These are phyloP conservation scores for Ammodytes marinus DNA, from an alignment of 2,113 vertebrate species.

Conservation along the genomic window DNA sequence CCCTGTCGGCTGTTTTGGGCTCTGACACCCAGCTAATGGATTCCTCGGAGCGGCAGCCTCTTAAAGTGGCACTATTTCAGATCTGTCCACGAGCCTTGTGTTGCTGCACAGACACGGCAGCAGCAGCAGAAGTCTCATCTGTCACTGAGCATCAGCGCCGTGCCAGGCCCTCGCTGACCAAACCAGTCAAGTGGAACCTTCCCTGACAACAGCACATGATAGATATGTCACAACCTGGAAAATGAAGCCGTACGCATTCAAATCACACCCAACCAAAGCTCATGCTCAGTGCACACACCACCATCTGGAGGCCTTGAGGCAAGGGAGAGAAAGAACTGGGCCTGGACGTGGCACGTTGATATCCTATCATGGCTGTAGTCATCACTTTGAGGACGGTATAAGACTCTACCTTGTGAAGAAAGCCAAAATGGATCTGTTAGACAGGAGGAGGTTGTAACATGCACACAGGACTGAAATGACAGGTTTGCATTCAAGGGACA, in stretches of 20 bases:
- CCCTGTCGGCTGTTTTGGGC: slow-evolving; percentile 32
- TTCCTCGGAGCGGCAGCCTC: slow-evolving; percentile 64
- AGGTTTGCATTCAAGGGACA: not conserved
- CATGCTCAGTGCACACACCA: slow-evolving; percentile 38
- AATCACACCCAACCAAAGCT: slow-evolving; percentile 58
- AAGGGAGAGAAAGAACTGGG: slow-evolving; percentile 12
- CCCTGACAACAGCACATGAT: slow-evolving; percentile 67
- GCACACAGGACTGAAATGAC: not conserved
- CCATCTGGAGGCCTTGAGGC: slow-evolving; percentile 55
- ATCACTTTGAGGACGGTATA: slow-evolving; percentile 21
- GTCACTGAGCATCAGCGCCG: slow-evolving; percentile 62
- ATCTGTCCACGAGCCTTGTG: slow-evolving; percentile 65
- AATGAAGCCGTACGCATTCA: slow-evolving; percentile 74
- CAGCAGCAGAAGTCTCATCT: slow-evolving; percentile 66
- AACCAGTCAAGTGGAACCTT: slow-evolving; percentile 62
- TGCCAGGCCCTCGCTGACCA: slow-evolving; percentile 53
- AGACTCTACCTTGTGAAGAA: slow-evolving; percentile 13
- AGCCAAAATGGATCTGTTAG: not conserved
- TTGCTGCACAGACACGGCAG: slow-evolving; percentile 45
- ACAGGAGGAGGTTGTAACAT: not conserved
- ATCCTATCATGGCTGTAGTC: slow-evolving; percentile 24
- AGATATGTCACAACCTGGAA: slow-evolving; percentile 74
- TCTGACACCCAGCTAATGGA: slow-evolving; percentile 58
- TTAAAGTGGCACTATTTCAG: slow-evolving; percentile 74
- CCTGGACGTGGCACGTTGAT: slow-evolving; percentile 41